A percentile compares a stretch with the other conserved stretches of the same genome.
Conservation (phyloP, 2,888 invertebrate species). For the Hedya salicella region DNA sequence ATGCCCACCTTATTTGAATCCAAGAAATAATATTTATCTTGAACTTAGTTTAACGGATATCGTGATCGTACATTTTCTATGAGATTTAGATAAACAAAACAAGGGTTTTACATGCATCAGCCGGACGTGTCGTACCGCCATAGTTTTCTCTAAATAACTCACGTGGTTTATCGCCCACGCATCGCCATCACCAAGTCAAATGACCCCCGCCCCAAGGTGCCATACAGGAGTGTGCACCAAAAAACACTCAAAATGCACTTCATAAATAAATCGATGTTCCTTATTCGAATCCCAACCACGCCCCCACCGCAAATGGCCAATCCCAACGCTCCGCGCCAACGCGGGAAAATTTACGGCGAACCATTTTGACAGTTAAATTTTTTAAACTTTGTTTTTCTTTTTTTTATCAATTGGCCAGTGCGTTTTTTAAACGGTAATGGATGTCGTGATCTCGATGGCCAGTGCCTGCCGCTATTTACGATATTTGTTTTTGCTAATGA, state of each 20-base stretch:
- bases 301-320: constrained; percentile 68
- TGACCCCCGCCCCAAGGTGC: constrained; percentile 60
- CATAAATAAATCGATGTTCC: constrained; percentile 78
- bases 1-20: too few species aligned
- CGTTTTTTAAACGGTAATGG: constrained; percentile 68
- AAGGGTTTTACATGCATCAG: constrained; percentile 31
- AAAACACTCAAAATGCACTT: constrained; percentile 72
- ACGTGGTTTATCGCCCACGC: constrained; percentile 50
- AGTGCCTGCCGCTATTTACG: constrained; percentile 75
- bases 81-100: constrained; percentile 12
- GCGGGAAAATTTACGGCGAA: constrained; percentile 78
- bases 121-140: constrained; percentile 14
- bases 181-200: constrained; percentile 66
- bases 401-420: constrained; percentile 60
- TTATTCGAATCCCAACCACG: constrained; percentile 72
- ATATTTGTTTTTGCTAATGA: constrained; percentile 75
- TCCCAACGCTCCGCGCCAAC: constrained; percentile 58
- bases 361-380: constrained; percentile 83
- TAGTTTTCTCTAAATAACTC: constrained; percentile 37
- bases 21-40: too few species aligned
- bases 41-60: too few species aligned
- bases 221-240: constrained; percentile 54
- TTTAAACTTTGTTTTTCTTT: constrained; percentile 68
- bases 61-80: too few species aligned
- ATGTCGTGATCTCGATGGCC: constrained; percentile 70